Percentiles rank a stretch among this genome's conserved stretches.
These are phyloP conservation scores for Aphelenchoides bicaudatus DNA, from an alignment of 2,888 invertebrate species.

Conservation along the genomic window DNA sequence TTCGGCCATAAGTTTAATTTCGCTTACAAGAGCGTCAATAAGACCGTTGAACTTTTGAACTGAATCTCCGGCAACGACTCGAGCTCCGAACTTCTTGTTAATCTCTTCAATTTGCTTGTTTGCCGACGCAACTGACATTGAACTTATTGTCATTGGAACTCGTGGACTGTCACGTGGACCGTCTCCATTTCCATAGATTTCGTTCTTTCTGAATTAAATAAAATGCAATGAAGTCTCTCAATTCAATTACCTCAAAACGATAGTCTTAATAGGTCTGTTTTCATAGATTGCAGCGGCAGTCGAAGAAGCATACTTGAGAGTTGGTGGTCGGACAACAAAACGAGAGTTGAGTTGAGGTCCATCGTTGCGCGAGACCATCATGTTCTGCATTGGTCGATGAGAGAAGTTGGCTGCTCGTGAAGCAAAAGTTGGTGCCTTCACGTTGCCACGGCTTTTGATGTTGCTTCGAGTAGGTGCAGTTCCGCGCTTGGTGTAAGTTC, in stretches of 20 bases:
- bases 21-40: slow-evolving; percentile 9
- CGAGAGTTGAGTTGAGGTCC: not conserved
- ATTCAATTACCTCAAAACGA: not conserved
- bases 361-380: not conserved
- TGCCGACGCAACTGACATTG: slow-evolving; percentile 11
- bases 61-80: slow-evolving; percentile 24
- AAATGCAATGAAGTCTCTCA: not conserved
- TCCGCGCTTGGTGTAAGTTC: not conserved
- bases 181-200: not conserved
- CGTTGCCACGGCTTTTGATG: not conserved
- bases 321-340: not conserved
- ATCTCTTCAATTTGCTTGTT: slow-evolving; percentile 20
- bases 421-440: not conserved
- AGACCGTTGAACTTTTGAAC: slow-evolving; percentile 31
- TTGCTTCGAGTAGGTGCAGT: not conserved
- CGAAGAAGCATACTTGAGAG: not conserved
- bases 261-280: not conserved
- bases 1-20: slow-evolving; percentile 26
- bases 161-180: not conserved
- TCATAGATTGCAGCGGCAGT: not conserved
- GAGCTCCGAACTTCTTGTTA: slow-evolving; percentile 21
- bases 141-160: slow-evolving; percentile 13
- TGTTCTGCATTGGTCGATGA: not conserved
- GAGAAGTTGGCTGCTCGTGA: not conserved
- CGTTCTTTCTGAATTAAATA: not conserved